Evolutionary conservation across 2,797 vertebrate genomes (phyloP).

Genomic region (Eulemur albifrons): DNA sequence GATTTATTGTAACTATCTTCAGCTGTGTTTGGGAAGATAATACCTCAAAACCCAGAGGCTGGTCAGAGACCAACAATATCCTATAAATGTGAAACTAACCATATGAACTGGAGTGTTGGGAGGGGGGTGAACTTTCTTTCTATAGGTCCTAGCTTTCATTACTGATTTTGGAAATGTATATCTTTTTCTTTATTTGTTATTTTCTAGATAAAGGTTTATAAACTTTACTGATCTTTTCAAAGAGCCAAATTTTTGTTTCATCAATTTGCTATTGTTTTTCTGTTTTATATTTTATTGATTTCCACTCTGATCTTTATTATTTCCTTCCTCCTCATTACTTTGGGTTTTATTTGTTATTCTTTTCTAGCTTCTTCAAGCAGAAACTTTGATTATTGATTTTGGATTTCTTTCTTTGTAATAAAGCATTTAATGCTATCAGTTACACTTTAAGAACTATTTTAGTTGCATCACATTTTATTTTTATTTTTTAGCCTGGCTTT

Average conservation of each 20-base stretch:
- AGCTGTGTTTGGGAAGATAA: neutral
- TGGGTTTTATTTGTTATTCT: slow-evolving; percentile 15
- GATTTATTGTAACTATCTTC: neutral
- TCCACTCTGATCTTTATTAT: neutral
- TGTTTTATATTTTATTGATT: slow-evolving; percentile 38
- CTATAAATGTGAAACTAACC: neutral
- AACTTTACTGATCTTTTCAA: neutral
- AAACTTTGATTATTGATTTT: neutral
- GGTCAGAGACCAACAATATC: neutral
- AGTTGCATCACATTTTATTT: neutral
- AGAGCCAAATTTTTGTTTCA: neutral
- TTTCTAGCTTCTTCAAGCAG: neutral
- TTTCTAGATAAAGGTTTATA: neutral
- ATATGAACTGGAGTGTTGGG: neutral
- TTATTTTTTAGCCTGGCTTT: neutral
- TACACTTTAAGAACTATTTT: neutral
- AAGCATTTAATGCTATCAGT: neutral
- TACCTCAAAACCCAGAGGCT: neutral
- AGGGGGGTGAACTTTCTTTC: neutral
- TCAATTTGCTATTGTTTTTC: neutral
- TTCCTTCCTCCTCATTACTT: neutral
- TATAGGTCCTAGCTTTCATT: neutral
- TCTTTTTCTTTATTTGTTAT: neutral
- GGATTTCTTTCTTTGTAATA: neutral
- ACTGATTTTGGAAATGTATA: neutral